These are phyloP conservation scores for Boulengeromyrus knoepffleri DNA, from an alignment of 2,113 vertebrate species.

Conservation along the genomic window DNA sequence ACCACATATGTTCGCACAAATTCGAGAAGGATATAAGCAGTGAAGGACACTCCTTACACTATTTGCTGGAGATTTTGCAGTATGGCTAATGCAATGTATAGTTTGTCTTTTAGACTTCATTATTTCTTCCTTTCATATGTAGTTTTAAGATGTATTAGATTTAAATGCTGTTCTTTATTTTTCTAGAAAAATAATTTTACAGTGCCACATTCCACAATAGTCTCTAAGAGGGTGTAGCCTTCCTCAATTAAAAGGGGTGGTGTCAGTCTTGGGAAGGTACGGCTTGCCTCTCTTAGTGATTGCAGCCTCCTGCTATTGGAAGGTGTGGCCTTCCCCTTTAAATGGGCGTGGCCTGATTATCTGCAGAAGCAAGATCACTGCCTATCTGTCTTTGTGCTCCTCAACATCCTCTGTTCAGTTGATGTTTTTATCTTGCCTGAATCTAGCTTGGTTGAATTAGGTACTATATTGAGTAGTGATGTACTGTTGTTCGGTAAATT, in stretches of 20 bases:
- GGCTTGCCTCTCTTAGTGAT: background rate
- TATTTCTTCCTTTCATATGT: background rate
- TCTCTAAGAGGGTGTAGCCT: background rate
- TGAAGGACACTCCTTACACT: background rate
- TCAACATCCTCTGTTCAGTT: background rate
- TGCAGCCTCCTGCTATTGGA: background rate
- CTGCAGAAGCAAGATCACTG: background rate
- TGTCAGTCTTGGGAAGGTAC: background rate
- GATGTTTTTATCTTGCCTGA: constrained; percentile 4
- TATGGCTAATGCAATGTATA: background rate
- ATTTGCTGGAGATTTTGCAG: background rate
- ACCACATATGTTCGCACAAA: background rate
- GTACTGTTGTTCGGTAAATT: constrained; percentile 12
- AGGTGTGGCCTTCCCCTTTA: background rate
- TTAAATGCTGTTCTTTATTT: background rate
- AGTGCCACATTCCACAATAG: background rate
- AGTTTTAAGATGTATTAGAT: background rate
- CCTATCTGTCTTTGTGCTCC: background rate
- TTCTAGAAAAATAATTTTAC: background rate
- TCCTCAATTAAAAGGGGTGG: background rate
- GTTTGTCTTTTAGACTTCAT: background rate
- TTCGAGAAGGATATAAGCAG: background rate
- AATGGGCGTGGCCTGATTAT: background rate
- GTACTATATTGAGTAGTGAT: background rate
- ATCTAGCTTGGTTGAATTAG: background rate